phyloP scores from a whole-genome alignment of 2,888 invertebrate species.

The Scrobipalpa costella region DNA sequence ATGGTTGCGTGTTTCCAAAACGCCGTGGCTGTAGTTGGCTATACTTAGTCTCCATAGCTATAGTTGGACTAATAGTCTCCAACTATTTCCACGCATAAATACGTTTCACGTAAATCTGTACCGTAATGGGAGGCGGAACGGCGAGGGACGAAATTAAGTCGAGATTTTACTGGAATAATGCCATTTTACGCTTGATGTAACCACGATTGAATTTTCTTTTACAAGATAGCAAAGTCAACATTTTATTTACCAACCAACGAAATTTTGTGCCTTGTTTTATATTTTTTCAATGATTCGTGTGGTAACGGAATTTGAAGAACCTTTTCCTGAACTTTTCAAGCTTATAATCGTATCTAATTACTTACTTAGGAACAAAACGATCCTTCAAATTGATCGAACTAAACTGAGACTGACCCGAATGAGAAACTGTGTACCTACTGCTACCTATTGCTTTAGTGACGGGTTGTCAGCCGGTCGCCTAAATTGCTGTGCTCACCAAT shows the following conservation, averaged over 20 bases:
- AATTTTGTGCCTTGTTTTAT: too few relatives aligned
- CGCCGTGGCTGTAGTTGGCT: slow-evolving; percentile 1
- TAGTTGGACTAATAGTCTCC: slow-evolving; percentile 6
- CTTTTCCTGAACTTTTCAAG: too few relatives aligned
- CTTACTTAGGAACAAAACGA: too few relatives aligned
- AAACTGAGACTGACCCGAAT: too few relatives aligned
- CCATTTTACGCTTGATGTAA: not conserved
- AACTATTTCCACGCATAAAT: slow-evolving; percentile 16
- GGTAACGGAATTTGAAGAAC: too few relatives aligned
- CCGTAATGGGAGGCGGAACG: not conserved
- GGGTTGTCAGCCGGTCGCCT: too few relatives aligned
- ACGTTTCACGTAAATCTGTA: slow-evolving; percentile 13
- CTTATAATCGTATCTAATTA: too few relatives aligned
- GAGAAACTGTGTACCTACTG: too few relatives aligned
- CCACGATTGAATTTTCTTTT: slow-evolving; percentile 11
- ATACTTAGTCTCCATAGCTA: slow-evolving; percentile 10
- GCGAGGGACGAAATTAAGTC: not conserved
- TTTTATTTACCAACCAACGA: not conserved
- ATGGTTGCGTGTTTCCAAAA: slow-evolving; percentile 41
- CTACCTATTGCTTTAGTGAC: too few relatives aligned
- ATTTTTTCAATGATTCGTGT: too few relatives aligned
- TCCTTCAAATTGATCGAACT: too few relatives aligned
- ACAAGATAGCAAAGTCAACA: not conserved
- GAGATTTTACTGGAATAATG: not conserved
- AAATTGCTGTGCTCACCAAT: too few relatives aligned